These are phyloP conservation scores for Siniperca undulata DNA, from an alignment of 2,797 vertebrate genomes.

Conservation along the genomic window DNA sequence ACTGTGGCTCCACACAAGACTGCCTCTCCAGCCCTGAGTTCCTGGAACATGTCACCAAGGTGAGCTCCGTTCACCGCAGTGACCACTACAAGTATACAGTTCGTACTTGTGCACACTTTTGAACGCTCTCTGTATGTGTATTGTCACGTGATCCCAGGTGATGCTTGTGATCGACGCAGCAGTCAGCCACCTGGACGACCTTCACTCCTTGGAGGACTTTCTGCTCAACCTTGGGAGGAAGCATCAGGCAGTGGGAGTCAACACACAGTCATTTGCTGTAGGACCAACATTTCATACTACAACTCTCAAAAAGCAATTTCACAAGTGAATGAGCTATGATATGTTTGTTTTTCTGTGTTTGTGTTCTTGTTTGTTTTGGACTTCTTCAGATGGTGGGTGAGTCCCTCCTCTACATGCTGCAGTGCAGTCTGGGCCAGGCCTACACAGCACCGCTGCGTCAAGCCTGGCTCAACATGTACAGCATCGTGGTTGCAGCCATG, in stretches of 20 bases:
- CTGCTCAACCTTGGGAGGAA: constrained; percentile 92
- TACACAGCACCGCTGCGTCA: constrained; percentile 89
- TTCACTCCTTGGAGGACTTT: constrained; percentile 93
- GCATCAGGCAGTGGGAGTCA: constrained; percentile 93
- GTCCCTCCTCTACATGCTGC: constrained; percentile 95
- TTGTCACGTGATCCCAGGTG: constrained; percentile 83
- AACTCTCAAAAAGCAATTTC: constrained; percentile 29
- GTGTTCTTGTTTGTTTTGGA: constrained; percentile 50
- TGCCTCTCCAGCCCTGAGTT: constrained; percentile 94
- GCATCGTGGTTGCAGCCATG: constrained; percentile 92
- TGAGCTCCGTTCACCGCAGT: constrained; percentile 76
- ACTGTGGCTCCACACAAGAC: constrained; percentile 90
- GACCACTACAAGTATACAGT: constrained; percentile 13
- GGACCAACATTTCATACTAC: constrained; percentile 52
- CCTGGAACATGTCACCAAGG: constrained; percentile 95
- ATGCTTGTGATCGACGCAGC: constrained; percentile 97
- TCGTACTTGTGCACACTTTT: background rate
- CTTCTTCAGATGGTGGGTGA: constrained; percentile 90
- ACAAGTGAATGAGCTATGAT: constrained; percentile 26
- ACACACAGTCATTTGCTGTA: constrained; percentile 93
- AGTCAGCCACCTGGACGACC: constrained; percentile 92
- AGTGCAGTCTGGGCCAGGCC: constrained; percentile 90
- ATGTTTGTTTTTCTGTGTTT: constrained; percentile 8
- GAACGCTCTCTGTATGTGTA: constrained; percentile 3
- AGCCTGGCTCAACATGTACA: constrained; percentile 94